Base-by-base conservation (phyloP, 2,888 invertebrate genomes). In the Drosophila tanythrix region DNA sequence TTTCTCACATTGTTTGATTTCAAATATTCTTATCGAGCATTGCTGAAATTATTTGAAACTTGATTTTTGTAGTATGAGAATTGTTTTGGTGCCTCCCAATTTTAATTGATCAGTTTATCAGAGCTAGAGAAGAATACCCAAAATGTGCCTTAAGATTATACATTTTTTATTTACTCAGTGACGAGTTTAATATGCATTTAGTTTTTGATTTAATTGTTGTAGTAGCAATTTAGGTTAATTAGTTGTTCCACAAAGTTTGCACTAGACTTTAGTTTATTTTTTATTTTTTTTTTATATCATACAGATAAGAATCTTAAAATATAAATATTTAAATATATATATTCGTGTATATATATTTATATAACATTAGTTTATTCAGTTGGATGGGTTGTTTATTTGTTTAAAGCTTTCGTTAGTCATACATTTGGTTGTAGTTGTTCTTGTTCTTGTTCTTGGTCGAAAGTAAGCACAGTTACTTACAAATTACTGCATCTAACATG, bases 351-450 rank as follows among this genome's bases (percentile, higher is more conserved):
- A 33, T 67, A 43, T 36, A 33, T 61, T 60, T 61, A 55, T 58
- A 40, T 56, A 52, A 33, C 13, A 52, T 64, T 62, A 70, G 61
- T 68, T 71, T 60, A 50, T 51, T 76, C 53, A 72, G 71, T 76
- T 85, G 85, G 90, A 89, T 88, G 88, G 90, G 84, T 70, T 77
- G 81, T 74, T 78, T 57, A 43, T 65, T 59, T 68, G 36, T 76
- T 85, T 85, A 88, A 89, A 88, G 90, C 90, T 88, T 88, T 85
- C 70, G 69, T 89, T 77, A 76, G 83, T 88, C 75, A 62, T 72
- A 69, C 72, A 68, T 79, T 81, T 61, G 46, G 67, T 56, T 62
- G 66, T 60, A 60, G 62, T 57, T 62, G 48, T 67, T 38, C n/a
- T 33, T 59, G 35, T 56, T 51, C 31, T 43, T 25, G 46, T 46